Evolutionary conservation across 2,797 vertebrate genomes (phyloP).

Genomic region (Phataginus tricuspis): DNA sequence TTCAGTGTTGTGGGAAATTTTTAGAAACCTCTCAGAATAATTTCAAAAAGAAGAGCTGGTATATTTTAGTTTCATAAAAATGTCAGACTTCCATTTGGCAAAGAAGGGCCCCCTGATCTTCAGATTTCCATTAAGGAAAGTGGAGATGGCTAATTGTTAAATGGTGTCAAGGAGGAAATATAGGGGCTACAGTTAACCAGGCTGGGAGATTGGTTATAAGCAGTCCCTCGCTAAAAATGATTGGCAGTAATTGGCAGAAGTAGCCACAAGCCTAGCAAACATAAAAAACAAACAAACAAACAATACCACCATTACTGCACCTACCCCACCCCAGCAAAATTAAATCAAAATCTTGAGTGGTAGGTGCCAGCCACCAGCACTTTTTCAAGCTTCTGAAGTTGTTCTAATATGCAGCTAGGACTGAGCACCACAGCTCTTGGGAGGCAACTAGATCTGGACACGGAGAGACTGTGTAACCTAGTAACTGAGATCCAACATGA

Average conservation of each 20-base stretch:
- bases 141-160: not conserved
- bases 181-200: not conserved
- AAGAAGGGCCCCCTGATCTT: not conserved
- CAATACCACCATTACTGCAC: not conserved
- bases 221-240: not conserved
- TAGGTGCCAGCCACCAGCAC: not conserved
- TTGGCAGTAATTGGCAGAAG: not conserved
- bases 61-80: constrained; percentile 29
- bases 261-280: constrained; percentile 9
- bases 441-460: not conserved
- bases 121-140: not conserved
- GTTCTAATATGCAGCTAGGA: not conserved
- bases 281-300: not conserved
- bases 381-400: not conserved
- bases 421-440: not conserved
- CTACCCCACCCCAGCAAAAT: not conserved
- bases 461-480: not conserved
- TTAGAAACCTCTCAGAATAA: constrained; percentile 35
- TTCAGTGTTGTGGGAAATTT: constrained; percentile 31
- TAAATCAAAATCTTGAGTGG: not conserved
- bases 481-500: not conserved
- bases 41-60: not conserved
- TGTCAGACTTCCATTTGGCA: constrained; percentile 7
- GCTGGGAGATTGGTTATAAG: not conserved
- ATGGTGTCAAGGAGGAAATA: constrained; percentile 11